A percentile compares a stretch with the other conserved stretches of the same genome.
Evolutionary conservation across 2,888 invertebrate species (phyloP).

Genomic region (Eustalomyia histrio): DNA sequence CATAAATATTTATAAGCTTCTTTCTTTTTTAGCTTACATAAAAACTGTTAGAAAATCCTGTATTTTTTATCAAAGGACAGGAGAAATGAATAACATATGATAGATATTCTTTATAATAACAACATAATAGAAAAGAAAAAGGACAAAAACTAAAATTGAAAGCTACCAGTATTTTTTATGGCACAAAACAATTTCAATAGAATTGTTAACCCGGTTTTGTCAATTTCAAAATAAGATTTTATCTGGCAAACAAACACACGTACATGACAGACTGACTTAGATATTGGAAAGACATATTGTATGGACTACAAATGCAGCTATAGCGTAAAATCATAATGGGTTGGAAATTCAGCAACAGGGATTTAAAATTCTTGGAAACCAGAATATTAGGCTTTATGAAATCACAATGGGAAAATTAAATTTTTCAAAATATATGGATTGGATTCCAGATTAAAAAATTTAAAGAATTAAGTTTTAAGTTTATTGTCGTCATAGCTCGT

Average conservation of each 20-base stretch:
- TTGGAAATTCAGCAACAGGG: too few species aligned
- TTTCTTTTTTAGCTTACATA: background rate
- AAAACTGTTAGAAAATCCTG: background rate
- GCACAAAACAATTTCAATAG: constrained; percentile 59
- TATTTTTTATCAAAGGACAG: constrained; percentile 7
- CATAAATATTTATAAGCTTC: constrained; percentile 29
- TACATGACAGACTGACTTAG: constrained; percentile 35
- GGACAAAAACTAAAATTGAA: constrained; percentile 45
- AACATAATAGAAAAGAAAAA: constrained; percentile 15
- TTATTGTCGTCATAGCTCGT: background rate
- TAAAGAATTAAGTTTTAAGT: too few species aligned
- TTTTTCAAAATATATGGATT: too few species aligned
- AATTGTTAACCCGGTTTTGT: constrained; percentile 58
- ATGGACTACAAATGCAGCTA: background rate
- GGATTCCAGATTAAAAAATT: too few species aligned
- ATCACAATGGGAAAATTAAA: too few species aligned
- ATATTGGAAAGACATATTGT: constrained; percentile 19
- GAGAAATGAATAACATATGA: constrained; percentile 25
- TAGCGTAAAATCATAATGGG: too few species aligned
- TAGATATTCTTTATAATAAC: constrained; percentile 8
- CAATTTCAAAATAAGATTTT: constrained; percentile 40
- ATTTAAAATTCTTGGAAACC: too few species aligned
- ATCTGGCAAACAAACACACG: background rate
- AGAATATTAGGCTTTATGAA: too few species aligned
- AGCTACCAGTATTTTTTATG: constrained; percentile 59